phyloP scores from a whole-genome alignment of 1,140 invertebrate species.

The Atta colombica region DNA sequence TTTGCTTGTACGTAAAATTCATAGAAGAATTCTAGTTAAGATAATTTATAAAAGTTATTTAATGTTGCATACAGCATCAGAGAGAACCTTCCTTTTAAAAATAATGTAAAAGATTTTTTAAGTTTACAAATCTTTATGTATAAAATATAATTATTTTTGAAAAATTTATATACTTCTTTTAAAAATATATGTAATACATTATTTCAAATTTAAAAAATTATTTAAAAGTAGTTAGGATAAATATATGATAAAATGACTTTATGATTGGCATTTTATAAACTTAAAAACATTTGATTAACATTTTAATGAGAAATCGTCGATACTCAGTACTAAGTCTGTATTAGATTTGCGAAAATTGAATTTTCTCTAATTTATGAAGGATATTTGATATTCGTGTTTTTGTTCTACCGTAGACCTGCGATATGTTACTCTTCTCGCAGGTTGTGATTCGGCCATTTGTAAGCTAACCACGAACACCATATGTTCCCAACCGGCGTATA shows the following conservation, averaged over 20 bases:
- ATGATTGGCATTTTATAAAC: neutral
- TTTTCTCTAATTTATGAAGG: conserved; percentile 22
- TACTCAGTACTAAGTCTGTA: conserved; percentile 11
- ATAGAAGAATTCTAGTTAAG: neutral
- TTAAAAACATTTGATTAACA: neutral
- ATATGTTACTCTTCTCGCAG: conserved; percentile 35
- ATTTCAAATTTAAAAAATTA: neutral
- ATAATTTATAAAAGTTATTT: neutral
- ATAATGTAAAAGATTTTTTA: neutral
- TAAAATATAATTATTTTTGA: neutral
- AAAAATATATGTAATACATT: neutral
- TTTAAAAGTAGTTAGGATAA: neutral
- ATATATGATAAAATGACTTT: neutral
- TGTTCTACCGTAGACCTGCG: neutral
- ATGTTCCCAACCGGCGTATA: conserved; percentile 38
- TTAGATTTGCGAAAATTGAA: neutral
- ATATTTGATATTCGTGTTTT: conserved; percentile 51
- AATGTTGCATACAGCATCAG: neutral
- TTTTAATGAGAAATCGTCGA: neutral
- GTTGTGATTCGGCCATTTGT: conserved; percentile 54
- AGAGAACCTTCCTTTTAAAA: neutral
- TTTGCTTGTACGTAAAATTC: too few relatives aligned
- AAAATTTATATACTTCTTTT: neutral
- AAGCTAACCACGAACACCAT: conserved; percentile 46
- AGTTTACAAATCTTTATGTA: neutral